Base-by-base conservation (phyloP, 2,113 vertebrate genomes). In the Perca flavescens region DNA sequence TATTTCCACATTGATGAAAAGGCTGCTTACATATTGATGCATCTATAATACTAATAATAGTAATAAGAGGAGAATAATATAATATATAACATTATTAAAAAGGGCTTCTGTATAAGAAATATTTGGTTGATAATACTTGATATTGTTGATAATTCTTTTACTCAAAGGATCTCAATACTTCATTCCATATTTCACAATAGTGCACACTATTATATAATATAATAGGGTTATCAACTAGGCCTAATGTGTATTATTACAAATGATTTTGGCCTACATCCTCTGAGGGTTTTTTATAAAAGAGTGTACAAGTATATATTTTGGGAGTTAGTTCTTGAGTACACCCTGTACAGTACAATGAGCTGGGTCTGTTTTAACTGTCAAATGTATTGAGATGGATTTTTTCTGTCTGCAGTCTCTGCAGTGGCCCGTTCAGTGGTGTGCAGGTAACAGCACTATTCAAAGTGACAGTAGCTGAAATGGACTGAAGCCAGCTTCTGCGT, bases 391-490 rank as follows among this genome's bases (percentile, higher is more conserved):
- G 78, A 87, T 49, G 10, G n/a, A 75, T 60, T 60, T 75, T 69
- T 15, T 77, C 40, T 61, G 28, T 80, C 80, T 84, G 57, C 62
- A 65, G 67, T 69, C 74, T 79, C 73, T 89, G 88, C 80, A 84
- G 83, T 66, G 57, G 52, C 49, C 67, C 11, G 36, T 56, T 88
- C 75, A 62, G 63, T 47, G 70, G 72, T 49, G 65, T 54, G 83
- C 87, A 90, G 92, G 90, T 90, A 83, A 79, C 77, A 84, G 84
- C 60, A 60, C 86, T 86, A 62, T 90, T 89, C 77, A 80, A 89
- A 87, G 84, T 90, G 86, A 89, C 88, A 88, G 77, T 71, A 86
- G 64, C 86, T 78, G 83, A 87, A 86, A 85, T 89, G 91, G 92
- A 89, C 79, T 66, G 14, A 13, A 62, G 89, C 93, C 92, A 91